Percentiles rank a stretch among this genome's conserved stretches.
Evolutionary conservation across 2,113 vertebrate species (phyloP).

Genomic region (Brachypodius melanocephalos): DNA sequence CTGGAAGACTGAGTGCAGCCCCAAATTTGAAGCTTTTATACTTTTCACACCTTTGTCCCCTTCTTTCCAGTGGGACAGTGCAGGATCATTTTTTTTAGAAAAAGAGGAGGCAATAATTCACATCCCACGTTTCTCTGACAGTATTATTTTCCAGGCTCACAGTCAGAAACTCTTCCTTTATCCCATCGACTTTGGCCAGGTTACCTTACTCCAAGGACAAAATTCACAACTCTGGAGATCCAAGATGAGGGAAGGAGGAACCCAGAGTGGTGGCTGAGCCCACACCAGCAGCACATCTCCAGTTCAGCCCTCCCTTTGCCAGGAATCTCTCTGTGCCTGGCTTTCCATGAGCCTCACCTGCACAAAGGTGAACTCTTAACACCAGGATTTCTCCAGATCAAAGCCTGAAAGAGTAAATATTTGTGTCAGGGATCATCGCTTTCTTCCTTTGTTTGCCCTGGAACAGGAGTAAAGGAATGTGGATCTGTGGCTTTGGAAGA

Average conservation of each 20-base stretch:
- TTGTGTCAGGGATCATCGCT: not conserved
- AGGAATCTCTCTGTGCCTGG: not conserved
- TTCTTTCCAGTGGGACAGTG: not conserved
- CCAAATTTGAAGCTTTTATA: not conserved
- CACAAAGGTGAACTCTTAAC: not conserved
- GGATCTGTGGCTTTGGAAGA: not conserved
- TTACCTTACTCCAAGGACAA: not conserved
- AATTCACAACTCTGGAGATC: not conserved
- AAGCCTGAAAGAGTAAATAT: not conserved
- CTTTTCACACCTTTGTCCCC: not conserved
- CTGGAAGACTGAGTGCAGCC: not conserved
- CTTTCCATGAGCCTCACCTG: not conserved
- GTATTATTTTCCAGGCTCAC: not conserved
- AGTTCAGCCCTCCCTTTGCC: not conserved
- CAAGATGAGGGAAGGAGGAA: not conserved
- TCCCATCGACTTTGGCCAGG: not conserved
- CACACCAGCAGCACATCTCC: not conserved
- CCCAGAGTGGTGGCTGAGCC: not conserved
- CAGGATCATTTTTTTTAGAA: not conserved
- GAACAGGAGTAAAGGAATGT: not conserved
- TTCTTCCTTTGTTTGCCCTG: not conserved
- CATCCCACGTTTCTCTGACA: not conserved
- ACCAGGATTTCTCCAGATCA: not conserved
- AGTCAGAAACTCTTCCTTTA: not conserved
- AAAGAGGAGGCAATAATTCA: not conserved